Evolutionary conservation across 2,888 invertebrate species (phyloP).

Genomic region (Erebia palarica): DNA sequence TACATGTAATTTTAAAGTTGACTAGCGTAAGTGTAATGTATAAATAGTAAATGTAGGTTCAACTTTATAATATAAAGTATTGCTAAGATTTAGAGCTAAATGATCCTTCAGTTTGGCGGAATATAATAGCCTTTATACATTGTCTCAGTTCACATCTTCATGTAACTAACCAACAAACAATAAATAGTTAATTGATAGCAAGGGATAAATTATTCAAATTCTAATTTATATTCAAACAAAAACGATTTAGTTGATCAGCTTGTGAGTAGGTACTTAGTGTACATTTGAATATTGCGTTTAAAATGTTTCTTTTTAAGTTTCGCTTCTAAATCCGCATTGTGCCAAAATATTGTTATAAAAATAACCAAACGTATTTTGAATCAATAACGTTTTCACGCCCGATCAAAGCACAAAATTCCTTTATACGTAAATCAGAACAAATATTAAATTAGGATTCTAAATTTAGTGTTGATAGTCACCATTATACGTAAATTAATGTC

Average conservation of each 20-base stretch:
- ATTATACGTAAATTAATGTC: slow-evolving; percentile 95
- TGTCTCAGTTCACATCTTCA: not conserved
- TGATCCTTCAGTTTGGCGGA: slow-evolving; percentile 19
- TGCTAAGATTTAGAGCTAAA: slow-evolving; percentile 32
- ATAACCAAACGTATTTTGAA: slow-evolving; percentile 36
- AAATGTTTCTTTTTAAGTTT: not conserved
- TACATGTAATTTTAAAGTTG: slow-evolving; percentile 80
- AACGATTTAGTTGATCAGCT: too few species aligned
- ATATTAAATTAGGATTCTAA: slow-evolving; percentile 63
- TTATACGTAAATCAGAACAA: slow-evolving; percentile 74
- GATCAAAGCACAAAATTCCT: slow-evolving; percentile 43
- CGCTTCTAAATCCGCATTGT: slow-evolving; percentile 72
- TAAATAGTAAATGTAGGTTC: slow-evolving; percentile 74
- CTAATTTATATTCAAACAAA: not conserved
- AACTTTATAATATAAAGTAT: slow-evolving; percentile 76
- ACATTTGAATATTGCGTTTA: not conserved
- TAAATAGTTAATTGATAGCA: not conserved
- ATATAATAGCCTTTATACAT: slow-evolving; percentile 9
- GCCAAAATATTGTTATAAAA: slow-evolving; percentile 72
- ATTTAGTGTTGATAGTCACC: slow-evolving; percentile 84
- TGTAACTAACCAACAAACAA: not conserved
- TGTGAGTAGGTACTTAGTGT: not conserved
- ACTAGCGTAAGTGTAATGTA: slow-evolving; percentile 79
- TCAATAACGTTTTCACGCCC: slow-evolving; percentile 24
- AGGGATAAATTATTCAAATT: not conserved